phyloP scores from a whole-genome alignment of 1,140 invertebrate species.

The Bicyclus anynana region DNA sequence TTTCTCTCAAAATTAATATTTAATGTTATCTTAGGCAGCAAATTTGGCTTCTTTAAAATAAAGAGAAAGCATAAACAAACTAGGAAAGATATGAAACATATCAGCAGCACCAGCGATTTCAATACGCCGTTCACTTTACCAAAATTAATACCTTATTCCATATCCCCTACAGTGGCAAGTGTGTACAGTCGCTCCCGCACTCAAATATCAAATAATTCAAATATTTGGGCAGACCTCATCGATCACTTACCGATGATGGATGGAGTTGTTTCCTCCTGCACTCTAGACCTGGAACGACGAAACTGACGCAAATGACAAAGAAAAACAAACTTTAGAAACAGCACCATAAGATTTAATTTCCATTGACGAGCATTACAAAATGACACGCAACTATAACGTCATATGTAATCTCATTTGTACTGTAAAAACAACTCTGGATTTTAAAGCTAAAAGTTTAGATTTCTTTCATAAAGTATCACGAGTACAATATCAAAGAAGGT shows the following conservation, averaged over 20 bases:
- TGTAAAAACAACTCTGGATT: conserved; percentile 7
- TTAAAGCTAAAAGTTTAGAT: conserved; percentile 4
- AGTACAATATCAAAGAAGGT: not conserved
- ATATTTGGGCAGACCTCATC: conserved; percentile 69
- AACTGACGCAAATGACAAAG: not conserved
- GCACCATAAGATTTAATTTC: conserved; percentile 7
- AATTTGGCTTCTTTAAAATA: too few species aligned
- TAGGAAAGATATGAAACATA: not conserved
- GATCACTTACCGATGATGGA: conserved; percentile 71
- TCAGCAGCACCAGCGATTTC: not conserved
- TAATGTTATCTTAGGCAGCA: too few species aligned
- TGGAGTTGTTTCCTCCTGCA: conserved; percentile 46
- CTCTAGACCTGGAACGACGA: conserved; percentile 8
- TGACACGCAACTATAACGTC: conserved; percentile 1
- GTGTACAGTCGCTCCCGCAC: conserved; percentile 43
- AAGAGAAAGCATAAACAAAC: not conserved
- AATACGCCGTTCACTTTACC: not conserved
- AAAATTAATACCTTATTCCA: conserved; percentile 38
- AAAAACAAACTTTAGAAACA: conserved; percentile 6
- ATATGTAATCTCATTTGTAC: not conserved
- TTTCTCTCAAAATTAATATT: too few species aligned
- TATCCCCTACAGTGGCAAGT: conserved; percentile 52
- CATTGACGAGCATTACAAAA: not conserved
- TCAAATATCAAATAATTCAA: conserved; percentile 72
- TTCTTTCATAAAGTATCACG: not conserved